phyloP scores from a whole-genome alignment of 2,888 invertebrate species.

The Ectropis crepuscularia region DNA sequence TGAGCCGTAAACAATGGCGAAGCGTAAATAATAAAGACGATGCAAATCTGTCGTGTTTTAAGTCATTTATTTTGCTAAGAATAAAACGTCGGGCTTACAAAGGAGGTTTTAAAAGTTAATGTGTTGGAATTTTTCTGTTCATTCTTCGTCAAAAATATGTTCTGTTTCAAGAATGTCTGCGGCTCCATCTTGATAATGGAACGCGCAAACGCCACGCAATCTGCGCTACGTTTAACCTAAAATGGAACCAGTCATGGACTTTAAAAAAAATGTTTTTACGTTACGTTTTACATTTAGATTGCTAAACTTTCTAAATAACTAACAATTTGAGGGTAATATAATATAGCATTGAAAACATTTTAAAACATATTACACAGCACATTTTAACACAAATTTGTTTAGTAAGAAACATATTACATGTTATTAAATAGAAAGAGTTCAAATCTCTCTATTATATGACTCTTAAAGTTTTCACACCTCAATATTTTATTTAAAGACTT shows the following conservation, averaged over 20 bases:
- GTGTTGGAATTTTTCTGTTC: not conserved
- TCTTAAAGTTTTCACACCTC: constrained; percentile 54
- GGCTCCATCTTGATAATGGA: constrained; percentile 18
- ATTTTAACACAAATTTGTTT: no score
- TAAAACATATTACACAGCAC: no score
- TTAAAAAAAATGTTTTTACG: no score
- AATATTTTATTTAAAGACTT: constrained; percentile 48
- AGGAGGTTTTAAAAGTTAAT: not conserved
- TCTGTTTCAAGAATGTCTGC: constrained; percentile 8
- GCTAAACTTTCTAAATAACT: no score
- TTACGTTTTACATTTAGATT: no score
- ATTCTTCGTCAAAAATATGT: constrained; percentile 2
- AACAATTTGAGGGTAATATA: no score
- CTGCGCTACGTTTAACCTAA: constrained; percentile 6
- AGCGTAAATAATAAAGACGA: constrained; percentile 29
- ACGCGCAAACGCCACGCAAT: constrained; percentile 12
- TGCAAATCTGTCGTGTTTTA: constrained; percentile 21
- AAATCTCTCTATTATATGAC: no score
- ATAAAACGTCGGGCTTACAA: constrained; percentile 1
- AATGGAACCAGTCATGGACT: no score
- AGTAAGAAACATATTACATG: no score
- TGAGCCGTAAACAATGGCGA: constrained; percentile 32
- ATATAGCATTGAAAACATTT: no score
- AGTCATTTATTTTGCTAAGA: constrained; percentile 7
- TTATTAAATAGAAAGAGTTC: no score